phyloP scores from a whole-genome alignment of 2,888 invertebrate species.

The Pristionchus entomophagus region DNA sequence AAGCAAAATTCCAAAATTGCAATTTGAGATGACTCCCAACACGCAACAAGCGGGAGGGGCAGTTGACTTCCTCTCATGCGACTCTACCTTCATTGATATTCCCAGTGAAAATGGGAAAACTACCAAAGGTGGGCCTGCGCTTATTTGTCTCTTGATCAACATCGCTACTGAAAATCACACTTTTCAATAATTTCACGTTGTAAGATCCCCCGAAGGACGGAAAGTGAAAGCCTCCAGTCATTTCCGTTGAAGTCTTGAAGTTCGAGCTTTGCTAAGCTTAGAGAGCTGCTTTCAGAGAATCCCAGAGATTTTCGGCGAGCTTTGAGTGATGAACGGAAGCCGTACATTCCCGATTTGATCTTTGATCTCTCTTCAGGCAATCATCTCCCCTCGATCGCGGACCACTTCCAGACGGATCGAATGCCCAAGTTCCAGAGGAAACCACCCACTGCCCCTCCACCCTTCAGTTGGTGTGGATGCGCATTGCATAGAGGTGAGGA shows the following conservation, averaged over 20 bases:
- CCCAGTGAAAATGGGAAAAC: conserved; percentile 43
- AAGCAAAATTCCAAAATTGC: not conserved
- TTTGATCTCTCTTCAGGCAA: conserved; percentile 27
- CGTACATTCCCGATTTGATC: not conserved
- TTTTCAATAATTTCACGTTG: not conserved
- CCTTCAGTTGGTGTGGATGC: conserved; percentile 25
- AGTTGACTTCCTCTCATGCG: conserved; percentile 38
- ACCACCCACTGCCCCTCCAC: conserved; percentile 11
- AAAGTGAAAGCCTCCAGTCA: not conserved
- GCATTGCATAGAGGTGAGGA: conserved; percentile 1
- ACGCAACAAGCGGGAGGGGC: not conserved
- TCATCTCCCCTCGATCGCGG: conserved; percentile 43
- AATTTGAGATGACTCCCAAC: conserved; percentile 17
- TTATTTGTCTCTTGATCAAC: too few relatives aligned
- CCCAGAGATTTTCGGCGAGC: not conserved
- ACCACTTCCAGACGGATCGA: conserved; percentile 42
- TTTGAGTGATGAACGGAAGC: too few relatives aligned
- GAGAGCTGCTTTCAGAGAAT: not conserved
- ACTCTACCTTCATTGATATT: conserved; percentile 29
- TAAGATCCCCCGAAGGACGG: too few relatives aligned
- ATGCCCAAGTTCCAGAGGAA: conserved; percentile 43
- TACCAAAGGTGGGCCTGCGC: conserved; percentile 5
- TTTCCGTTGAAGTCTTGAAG: not conserved
- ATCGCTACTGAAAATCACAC: not conserved
- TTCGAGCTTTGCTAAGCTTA: not conserved